phyloP scores from a whole-genome alignment of 2,888 invertebrate genomes.

The Phasia obesa region DNA sequence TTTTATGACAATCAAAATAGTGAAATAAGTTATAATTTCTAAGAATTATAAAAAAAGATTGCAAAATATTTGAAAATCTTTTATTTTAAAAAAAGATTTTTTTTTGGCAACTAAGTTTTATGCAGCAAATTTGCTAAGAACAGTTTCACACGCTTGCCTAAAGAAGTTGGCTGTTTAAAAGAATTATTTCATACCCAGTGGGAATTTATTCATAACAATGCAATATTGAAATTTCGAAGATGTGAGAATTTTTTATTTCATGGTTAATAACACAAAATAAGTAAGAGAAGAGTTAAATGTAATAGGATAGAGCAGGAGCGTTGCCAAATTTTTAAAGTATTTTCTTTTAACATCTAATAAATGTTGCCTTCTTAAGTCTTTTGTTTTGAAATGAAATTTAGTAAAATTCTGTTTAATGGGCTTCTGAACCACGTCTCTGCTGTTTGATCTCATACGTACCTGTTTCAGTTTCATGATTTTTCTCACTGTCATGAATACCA shows the following conservation, averaged over 20 bases:
- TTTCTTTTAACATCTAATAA: background rate
- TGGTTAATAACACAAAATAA: slow-evolving; percentile 18
- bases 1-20: slow-evolving; percentile 43
- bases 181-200: slow-evolving; percentile 41
- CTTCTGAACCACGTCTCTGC: slow-evolving; percentile 32
- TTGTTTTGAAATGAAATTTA: background rate
- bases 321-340: background rate
- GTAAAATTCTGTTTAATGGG: no score
- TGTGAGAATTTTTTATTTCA: slow-evolving; percentile 54
- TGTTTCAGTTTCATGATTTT: slow-evolving; percentile 47
- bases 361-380: slow-evolving; percentile 22
- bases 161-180: slow-evolving; percentile 16
- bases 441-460: background rate
- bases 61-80: slow-evolving; percentile 41
- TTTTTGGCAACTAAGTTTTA: slow-evolving; percentile 41
- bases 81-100: slow-evolving; percentile 13
- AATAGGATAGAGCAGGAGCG: slow-evolving; percentile 55
- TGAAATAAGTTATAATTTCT: slow-evolving; percentile 56
- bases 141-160: slow-evolving; percentile 67
- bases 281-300: slow-evolving; percentile 49
- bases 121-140: slow-evolving; percentile 48
- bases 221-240: slow-evolving; percentile 50
- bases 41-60: slow-evolving; percentile 54
- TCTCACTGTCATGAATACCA: slow-evolving; percentile 42
- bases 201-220: slow-evolving; percentile 66